These are phyloP conservation scores for Tetranychus cinnabarinus DNA, from an alignment of 1,140 invertebrate genomes.

Conservation along the genomic window DNA sequence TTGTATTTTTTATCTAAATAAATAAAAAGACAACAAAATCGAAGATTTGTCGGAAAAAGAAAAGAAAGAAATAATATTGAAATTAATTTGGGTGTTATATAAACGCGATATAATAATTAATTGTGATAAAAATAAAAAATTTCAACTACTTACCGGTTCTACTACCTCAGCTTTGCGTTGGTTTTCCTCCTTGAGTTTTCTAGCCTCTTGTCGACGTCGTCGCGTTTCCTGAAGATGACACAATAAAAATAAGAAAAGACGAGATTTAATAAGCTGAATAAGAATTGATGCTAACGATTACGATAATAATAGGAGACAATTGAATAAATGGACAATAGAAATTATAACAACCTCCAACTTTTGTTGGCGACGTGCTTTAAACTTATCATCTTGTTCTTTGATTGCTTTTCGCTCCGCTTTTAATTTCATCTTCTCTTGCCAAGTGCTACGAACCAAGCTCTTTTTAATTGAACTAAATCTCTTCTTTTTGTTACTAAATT, in stretches of 20 bases:
- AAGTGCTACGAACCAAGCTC: background rate
- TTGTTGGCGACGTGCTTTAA: background rate
- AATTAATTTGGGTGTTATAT: too few species aligned
- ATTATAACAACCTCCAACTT: constrained; percentile 1
- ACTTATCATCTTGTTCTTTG: background rate
- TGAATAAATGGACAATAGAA: background rate
- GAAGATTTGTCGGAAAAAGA: too few species aligned
- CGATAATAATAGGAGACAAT: background rate
- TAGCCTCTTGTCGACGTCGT: background rate
- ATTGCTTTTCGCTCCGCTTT: background rate
- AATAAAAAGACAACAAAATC: too few species aligned
- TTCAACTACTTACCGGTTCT: background rate
- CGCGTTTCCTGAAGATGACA: background rate
- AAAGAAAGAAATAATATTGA: too few species aligned
- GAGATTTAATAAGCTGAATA: too few species aligned
- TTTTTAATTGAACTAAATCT: too few species aligned
- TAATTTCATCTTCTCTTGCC: constrained; percentile 7
- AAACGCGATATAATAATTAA: too few species aligned
- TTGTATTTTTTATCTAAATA: too few species aligned
- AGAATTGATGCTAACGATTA: too few species aligned
- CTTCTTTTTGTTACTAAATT: too few species aligned
- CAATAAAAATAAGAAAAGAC: too few species aligned
- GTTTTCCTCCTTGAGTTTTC: constrained; percentile 2
- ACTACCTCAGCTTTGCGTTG: constrained; percentile 5
- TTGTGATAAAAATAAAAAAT: too few species aligned